Percentiles rank a stretch among this genome's conserved stretches.
These are phyloP conservation scores for Stegana nigrithorax DNA, from an alignment of 2,888 invertebrate genomes.

Conservation along the genomic window DNA sequence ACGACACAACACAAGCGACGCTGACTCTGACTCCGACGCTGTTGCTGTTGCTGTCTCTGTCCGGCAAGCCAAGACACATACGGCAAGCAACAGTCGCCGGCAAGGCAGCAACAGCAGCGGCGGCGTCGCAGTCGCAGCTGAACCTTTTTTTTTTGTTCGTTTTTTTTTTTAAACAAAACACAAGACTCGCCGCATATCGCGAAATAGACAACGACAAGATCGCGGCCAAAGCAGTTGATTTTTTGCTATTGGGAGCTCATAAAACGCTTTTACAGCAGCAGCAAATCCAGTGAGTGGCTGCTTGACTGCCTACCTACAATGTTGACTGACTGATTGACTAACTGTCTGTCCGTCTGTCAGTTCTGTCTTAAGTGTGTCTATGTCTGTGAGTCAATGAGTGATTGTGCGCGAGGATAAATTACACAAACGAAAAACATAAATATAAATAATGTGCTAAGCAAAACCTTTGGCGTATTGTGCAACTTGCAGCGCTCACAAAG, in stretches of 20 bases:
- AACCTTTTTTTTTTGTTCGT: no score
- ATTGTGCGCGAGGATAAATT: slow-evolving; percentile 16
- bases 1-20: slow-evolving; percentile 17
- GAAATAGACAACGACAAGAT: slow-evolving; percentile 44
- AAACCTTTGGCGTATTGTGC: slow-evolving; percentile 12
- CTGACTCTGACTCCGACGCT: slow-evolving; percentile 12
- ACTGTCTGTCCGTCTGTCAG: not conserved
- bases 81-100: slow-evolving; percentile 12
- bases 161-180: slow-evolving; percentile 48
- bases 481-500: no score
- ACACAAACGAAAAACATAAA: slow-evolving; percentile 5
- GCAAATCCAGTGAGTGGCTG: slow-evolving; percentile 12
- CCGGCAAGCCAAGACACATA: no score
- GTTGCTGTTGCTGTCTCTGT: slow-evolving; percentile 28
- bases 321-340: slow-evolving; percentile 6
- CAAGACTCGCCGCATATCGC: slow-evolving; percentile 39
- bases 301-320: not conserved
- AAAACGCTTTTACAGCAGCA: slow-evolving; percentile 22
- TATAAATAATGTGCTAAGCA: not conserved
- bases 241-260: slow-evolving; percentile 29
- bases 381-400: slow-evolving; percentile 6
- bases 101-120: slow-evolving; percentile 9
- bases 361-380: no score
- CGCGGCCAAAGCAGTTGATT: slow-evolving; percentile 43
- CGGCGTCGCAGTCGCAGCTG: slow-evolving; percentile 24